These are phyloP conservation scores for Muntiacus muntjak DNA, from an alignment of 2,113 vertebrate genomes.

Conservation along the genomic window DNA sequence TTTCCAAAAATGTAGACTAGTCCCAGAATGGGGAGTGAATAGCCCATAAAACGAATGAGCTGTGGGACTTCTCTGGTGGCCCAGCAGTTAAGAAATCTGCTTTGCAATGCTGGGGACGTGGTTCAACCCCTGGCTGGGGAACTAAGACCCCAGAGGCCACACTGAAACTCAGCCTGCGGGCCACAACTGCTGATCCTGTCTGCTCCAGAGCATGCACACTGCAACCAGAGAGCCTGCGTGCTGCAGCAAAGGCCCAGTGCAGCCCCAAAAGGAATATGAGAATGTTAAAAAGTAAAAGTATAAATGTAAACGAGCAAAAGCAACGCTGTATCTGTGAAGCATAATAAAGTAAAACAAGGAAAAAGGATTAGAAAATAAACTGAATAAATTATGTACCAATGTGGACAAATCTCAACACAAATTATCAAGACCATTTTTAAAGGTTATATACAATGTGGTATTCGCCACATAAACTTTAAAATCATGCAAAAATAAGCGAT, in stretches of 20 bases:
- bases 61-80: background rate
- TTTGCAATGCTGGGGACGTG: background rate
- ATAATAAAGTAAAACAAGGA: background rate
- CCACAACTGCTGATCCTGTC: background rate
- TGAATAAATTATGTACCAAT: background rate
- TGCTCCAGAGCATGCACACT: fast-evolving
- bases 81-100: background rate
- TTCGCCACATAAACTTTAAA: background rate
- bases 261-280: background rate
- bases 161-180: background rate
- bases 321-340: background rate
- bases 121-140: background rate
- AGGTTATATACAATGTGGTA: background rate
- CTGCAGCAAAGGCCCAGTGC: background rate
- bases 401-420: background rate
- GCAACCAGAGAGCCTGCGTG: background rate
- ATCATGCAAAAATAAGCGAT: background rate
- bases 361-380: background rate
- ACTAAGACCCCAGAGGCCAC: background rate
- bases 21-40: background rate
- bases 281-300: background rate
- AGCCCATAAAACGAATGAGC: background rate
- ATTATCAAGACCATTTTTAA: background rate
- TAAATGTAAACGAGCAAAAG: background rate
- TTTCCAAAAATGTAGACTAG: background rate